A percentile compares a stretch with the other conserved stretches of the same genome.
Evolutionary conservation across 2,888 invertebrate species (phyloP).

Genomic region (Hydrotaea diabolus): DNA sequence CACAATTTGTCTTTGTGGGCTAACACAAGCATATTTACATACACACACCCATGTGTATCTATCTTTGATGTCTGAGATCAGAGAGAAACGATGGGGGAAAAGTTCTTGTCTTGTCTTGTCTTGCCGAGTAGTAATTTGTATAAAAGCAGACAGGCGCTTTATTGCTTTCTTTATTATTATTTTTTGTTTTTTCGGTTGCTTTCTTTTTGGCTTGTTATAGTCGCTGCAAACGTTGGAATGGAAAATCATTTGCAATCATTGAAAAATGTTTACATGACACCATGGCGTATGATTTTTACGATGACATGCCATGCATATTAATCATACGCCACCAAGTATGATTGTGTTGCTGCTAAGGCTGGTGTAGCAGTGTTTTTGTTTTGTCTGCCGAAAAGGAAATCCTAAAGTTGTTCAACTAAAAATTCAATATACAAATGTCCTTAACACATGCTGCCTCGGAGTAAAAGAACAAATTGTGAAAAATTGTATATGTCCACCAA

Average conservation of each 20-base stretch:
- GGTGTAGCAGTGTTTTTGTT: too few species aligned
- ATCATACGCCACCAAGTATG: conserved; percentile 21
- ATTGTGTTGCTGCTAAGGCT: too few species aligned
- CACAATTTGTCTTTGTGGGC: neutral
- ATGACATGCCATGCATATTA: conserved; percentile 22
- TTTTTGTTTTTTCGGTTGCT: neutral
- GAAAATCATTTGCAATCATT: conserved; percentile 33
- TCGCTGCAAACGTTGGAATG: neutral
- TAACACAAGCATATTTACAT: neutral
- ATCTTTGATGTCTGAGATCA: neutral
- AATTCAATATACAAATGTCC: too few species aligned
- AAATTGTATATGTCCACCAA: too few species aligned
- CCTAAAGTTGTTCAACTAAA: too few species aligned
- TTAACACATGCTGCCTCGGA: too few species aligned
- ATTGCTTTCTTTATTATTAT: neutral
- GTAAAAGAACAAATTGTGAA: too few species aligned
- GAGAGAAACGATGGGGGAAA: neutral
- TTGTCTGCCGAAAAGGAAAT: too few species aligned
- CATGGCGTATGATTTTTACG: conserved; percentile 16
- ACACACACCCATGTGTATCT: neutral
- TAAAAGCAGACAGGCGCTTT: neutral
- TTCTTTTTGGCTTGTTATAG: neutral
- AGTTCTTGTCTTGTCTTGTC: neutral
- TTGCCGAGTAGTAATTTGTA: neutral
- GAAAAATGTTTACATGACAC: conserved; percentile 40